Evolutionary conservation across 35 echinoderm and acorn worm genomes (phyloP), one percentile per base, ranked within the genome.

Genomic region (Ptychodera flava): DNA sequence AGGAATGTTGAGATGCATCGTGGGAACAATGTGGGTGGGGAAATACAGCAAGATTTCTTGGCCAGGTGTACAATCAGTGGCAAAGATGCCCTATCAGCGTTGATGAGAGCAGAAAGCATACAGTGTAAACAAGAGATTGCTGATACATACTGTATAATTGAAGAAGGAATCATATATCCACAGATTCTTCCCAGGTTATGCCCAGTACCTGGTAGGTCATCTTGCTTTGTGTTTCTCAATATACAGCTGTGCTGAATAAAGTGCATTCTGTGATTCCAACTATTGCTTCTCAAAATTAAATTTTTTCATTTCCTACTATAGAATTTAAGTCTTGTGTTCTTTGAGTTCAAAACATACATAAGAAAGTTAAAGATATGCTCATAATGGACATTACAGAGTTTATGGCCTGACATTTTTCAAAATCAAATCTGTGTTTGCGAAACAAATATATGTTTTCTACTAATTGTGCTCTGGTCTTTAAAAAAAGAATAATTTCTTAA

Each of bases 51-150:
- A 22, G 45, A 64, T 64, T 64, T 12, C 36, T 35, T 82, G 35
- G 76, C 96, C 33, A 94, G 90, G 36, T 94, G 92, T 81, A 32
- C 82, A 0, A 84, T 94, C 1, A 87, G 85, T 35, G 80, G 83
- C 0, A 80, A 83, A 16, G 95, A 99, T 79, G 89, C 96, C 14
- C 86, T 88, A 36, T 92, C 92, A 27, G 96, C 96, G 31, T 80
- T 99, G 87, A 88, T 80, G 52, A 79, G 96, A 1, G 96, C 96
- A 28, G 78, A 76, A 0, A 88, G 90, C 0, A 32, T 82, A 16
- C 78, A 92, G 33, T 99, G 96, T 89, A 99, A 99, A 78, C 92
- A 99, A 82, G 82, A 87, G 28, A 99, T 99, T 77, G 91, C 93
- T 27, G 93, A 99, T 82, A 90, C 80, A 15, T 90, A 94, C 16